phyloP scores from a whole-genome alignment of 2,888 invertebrate genomes.

The Lepidonotus clava region DNA sequence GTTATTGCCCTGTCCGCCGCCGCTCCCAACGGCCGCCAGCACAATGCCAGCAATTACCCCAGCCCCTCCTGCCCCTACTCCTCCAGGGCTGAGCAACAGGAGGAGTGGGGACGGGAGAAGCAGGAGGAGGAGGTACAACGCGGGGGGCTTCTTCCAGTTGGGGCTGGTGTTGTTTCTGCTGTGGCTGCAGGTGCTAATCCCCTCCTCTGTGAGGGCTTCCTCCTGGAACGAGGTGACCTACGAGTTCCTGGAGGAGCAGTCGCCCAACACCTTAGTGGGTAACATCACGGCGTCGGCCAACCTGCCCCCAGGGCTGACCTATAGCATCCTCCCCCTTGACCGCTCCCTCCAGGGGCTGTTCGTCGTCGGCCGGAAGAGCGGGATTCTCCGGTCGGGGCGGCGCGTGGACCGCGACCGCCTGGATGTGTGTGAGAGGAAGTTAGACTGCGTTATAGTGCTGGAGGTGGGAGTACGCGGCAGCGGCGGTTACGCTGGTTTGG shows the following conservation, averaged over 20 bases:
- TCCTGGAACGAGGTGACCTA: slow-evolving; percentile 16
- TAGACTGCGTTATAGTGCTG: slow-evolving; percentile 44
- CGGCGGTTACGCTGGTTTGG: slow-evolving; percentile 50
- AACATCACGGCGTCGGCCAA: slow-evolving; percentile 14
- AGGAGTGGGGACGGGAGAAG: too few relatives aligned
- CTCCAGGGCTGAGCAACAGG: too few relatives aligned
- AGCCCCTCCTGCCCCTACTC: too few relatives aligned
- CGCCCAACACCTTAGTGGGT: slow-evolving; percentile 17
- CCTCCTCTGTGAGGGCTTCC: not conserved
- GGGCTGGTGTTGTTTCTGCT: not conserved
- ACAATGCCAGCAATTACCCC: too few relatives aligned
- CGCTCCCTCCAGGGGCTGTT: slow-evolving; percentile 54
- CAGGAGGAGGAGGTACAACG: not conserved
- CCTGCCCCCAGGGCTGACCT: not conserved
- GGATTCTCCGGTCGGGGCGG: slow-evolving; percentile 60
- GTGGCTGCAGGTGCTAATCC: not conserved
- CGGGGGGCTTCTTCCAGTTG: not conserved
- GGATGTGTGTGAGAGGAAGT: slow-evolving; percentile 61
- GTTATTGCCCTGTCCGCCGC: not conserved
- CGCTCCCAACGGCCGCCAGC: too few relatives aligned
- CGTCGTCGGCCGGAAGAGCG: slow-evolving; percentile 59
- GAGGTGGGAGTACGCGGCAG: slow-evolving; percentile 50
- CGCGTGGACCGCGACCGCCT: slow-evolving; percentile 63
- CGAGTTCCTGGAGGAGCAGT: slow-evolving; percentile 43
- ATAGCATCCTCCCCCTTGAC: slow-evolving; percentile 26